A percentile compares a stretch with the other conserved stretches of the same genome.
Evolutionary conservation across 2,888 invertebrate species (phyloP).

Genomic region (Maniola hyperantus): DNA sequence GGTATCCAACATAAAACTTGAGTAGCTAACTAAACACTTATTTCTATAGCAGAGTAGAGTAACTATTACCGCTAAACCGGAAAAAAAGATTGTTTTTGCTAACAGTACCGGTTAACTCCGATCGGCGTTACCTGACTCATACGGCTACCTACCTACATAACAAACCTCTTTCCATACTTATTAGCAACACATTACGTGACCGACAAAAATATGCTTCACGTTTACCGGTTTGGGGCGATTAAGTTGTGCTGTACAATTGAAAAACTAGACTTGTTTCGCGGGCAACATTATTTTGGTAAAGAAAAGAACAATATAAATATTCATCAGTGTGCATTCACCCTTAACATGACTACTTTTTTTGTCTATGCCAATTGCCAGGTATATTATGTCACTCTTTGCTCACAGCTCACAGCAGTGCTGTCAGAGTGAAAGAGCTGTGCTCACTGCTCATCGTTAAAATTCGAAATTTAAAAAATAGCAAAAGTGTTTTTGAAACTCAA

Average conservation of each 20-base stretch:
- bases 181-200: conserved; percentile 35
- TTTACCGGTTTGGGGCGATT: conserved; percentile 28
- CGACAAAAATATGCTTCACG: conserved; percentile 29
- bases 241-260: background rate
- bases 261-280: conserved; percentile 4
- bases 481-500: too few relatives aligned
- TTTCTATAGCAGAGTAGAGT: background rate
- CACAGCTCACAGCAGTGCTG: too few relatives aligned
- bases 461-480: too few relatives aligned
- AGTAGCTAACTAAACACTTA: background rate
- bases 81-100: conserved; percentile 8
- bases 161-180: conserved; percentile 28
- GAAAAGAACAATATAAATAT: background rate
- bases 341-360: background rate
- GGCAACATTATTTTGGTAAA: background rate
- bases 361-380: background rate
- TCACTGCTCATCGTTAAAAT: too few relatives aligned
- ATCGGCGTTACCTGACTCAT: conserved; percentile 27
- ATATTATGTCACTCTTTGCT: too few relatives aligned
- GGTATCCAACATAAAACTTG: background rate
- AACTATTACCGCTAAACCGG: conserved; percentile 5
- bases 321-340: background rate
- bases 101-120: conserved; percentile 21
- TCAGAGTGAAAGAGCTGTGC: too few relatives aligned
- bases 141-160: conserved; percentile 22